phyloP scores from a whole-genome alignment of 2,888 invertebrate species.

The Hylaea fasciaria region DNA sequence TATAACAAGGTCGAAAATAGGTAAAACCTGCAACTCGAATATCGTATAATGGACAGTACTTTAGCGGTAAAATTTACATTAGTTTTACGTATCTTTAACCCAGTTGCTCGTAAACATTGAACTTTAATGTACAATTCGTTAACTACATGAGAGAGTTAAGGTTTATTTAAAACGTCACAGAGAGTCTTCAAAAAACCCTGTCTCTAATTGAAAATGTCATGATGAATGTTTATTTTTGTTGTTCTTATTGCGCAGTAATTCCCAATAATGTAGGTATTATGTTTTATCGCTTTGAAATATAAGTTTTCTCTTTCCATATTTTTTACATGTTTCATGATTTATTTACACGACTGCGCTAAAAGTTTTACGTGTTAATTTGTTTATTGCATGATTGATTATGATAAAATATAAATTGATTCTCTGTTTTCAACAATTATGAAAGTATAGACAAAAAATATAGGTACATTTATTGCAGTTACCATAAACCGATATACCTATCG shows the following conservation, averaged over 20 bases:
- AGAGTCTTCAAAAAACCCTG: constrained; percentile 31
- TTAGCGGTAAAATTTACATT: constrained; percentile 30
- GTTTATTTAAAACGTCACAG: constrained; percentile 7
- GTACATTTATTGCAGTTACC: too few species aligned
- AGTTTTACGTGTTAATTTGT: too few species aligned
- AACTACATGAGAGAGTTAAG: constrained; percentile 6
- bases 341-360: too few species aligned
- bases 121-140: constrained; percentile 10
- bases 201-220: constrained; percentile 17
- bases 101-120: constrained; percentile 38
- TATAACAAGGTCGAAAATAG: constrained; percentile 38
- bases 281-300: too few species aligned
- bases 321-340: too few species aligned
- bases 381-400: too few species aligned
- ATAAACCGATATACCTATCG: too few species aligned
- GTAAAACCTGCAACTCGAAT: constrained; percentile 32
- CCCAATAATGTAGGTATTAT: too few species aligned
- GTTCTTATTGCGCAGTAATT: not conserved
- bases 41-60: constrained; percentile 36
- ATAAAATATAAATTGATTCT: too few species aligned
- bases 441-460: too few species aligned
- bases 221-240: not conserved
- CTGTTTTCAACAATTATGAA: too few species aligned
- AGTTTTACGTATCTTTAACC: constrained; percentile 36
- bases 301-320: too few species aligned